Evolutionary conservation across 2,797 vertebrate genomes (phyloP), one percentile per base, ranked within the genome.

Genomic region (Poeciliopsis infans): DNA sequence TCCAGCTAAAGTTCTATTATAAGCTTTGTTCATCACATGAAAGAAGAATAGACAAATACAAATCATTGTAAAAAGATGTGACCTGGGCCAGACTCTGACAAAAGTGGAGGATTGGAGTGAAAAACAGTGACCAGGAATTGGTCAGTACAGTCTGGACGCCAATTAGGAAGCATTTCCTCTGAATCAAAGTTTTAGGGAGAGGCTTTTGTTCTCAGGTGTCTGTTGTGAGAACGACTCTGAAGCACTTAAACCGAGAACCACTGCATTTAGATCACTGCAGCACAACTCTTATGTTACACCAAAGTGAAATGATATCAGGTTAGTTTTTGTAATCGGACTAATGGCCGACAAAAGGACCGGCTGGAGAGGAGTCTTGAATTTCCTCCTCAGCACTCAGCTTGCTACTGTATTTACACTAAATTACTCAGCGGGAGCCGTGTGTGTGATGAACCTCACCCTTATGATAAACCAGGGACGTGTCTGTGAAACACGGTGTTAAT

Each of bases 301-400:
- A 61, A 91, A 91, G 86, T 87, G 74, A 91, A 92, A 85, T 76
- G 68, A 86, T 87, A 93, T 92, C 85, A 78, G 92, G 91, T 93
- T 93, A 93, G 82, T 81, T 83, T 85, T 85, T 87, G 78, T 80
- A 82, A 53, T 82, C 84, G 72, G 64, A 72, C 79, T 84, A 85
- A 93, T 90, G 82, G 80, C 77, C 20, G 88, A 83, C 83, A 79
- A 59, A 59, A 78, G 83, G 78, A 79, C 20, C 0, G 57, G 71
- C 87, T 91, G 73, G 79, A 79, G 82, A 70, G 59, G 83, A 81
- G 79, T 61, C 83, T 78, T 86, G 82, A 83, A 86, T 93, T 91
- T 93, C 84, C 81, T 74, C 57, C 82, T 76, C 61, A 64, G 74
- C 64, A 70, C 79, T 85, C 79, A 77, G 75, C 59, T 49, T 78